phyloP scores from a whole-genome alignment of 2,888 invertebrate species.

The Drosophila picticornis region DNA sequence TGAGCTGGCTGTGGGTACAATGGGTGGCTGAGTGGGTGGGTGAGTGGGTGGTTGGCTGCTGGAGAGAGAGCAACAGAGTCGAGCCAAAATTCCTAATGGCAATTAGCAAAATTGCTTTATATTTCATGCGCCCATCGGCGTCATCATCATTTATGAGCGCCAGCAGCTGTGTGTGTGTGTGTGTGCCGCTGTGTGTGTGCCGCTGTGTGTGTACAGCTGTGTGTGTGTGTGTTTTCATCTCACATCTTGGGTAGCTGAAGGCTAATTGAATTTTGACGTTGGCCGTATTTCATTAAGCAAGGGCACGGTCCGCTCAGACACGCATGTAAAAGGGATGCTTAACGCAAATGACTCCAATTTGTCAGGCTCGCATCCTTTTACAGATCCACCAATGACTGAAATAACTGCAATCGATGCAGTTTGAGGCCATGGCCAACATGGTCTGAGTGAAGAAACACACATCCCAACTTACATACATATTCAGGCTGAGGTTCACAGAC shows the following conservation, averaged over 20 bases:
- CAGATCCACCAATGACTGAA: conserved; percentile 60
- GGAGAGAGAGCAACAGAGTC: conserved; percentile 18
- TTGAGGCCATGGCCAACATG: conserved; percentile 29
- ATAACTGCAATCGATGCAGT: conserved; percentile 65
- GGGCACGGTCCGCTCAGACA: conserved; percentile 12
- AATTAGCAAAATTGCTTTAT: conserved; percentile 85
- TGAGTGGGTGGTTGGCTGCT: background rate
- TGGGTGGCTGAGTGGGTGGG: background rate
- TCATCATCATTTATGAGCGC: conserved; percentile 74
- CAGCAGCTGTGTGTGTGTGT: background rate
- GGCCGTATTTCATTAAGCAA: conserved; percentile 63
- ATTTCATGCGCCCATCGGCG: conserved; percentile 67
- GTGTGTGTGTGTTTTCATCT: background rate
- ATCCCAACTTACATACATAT: no score
- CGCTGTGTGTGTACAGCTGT: background rate
- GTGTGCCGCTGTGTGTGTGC: background rate
- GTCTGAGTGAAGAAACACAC: background rate
- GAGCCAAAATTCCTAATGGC: conserved; percentile 83
- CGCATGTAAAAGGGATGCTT: conserved; percentile 64
- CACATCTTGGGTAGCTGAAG: conserved; percentile 15
- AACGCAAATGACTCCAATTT: conserved; percentile 67
- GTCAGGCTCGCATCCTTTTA: conserved; percentile 41
- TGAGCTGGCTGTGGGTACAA: conserved; percentile 36
- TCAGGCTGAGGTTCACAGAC: conserved; percentile 13
- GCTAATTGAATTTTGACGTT: conserved; percentile 77